These are phyloP conservation scores for Morus bassanus DNA, from an alignment of 2,797 vertebrate species.

Conservation along the genomic window DNA sequence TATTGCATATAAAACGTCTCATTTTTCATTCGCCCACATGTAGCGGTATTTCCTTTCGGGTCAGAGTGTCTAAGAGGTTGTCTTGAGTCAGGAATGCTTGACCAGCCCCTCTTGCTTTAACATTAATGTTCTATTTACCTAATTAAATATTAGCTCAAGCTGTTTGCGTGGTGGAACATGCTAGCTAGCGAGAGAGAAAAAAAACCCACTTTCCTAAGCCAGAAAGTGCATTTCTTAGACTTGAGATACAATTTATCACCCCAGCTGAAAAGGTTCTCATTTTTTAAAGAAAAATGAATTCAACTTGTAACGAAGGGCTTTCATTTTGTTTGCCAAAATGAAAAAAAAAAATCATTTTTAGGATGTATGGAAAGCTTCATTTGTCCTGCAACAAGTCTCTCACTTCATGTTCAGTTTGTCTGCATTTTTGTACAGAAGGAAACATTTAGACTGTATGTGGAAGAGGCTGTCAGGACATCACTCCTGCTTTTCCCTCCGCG, in stretches of 20 bases:
- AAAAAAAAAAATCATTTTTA: not conserved
- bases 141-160: not conserved
- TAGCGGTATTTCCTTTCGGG: not conserved
- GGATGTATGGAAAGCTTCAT: not conserved
- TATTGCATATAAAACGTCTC: not conserved
- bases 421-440: not conserved
- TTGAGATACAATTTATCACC: not conserved
- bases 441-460: fast-evolving
- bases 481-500: not conserved
- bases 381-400: not conserved
- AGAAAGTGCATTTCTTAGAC: not conserved
- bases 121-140: not conserved
- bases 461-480: not conserved
- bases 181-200: not conserved
- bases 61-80: not conserved
- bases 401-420: not conserved
- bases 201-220: not conserved
- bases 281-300: not conserved
- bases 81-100: not conserved
- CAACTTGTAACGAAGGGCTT: not conserved
- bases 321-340: not conserved
- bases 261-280: not conserved
- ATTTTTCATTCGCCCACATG: not conserved
- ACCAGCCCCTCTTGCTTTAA: not conserved
- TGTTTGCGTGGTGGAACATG: not conserved